Base-by-base conservation (phyloP, 2,797 vertebrate genomes). In the Petrocephalus sullivani region DNA sequence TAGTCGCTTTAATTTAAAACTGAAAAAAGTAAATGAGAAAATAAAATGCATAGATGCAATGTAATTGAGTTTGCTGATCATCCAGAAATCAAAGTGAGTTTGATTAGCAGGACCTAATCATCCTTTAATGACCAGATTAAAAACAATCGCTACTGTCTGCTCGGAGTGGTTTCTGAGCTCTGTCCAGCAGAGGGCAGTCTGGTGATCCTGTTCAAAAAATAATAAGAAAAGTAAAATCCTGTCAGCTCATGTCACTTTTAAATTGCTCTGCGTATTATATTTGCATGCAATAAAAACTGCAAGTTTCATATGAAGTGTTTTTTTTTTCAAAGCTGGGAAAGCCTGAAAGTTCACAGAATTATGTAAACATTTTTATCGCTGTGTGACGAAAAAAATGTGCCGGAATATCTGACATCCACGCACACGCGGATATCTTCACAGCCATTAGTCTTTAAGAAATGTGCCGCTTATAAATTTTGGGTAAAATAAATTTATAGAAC, bases 1-100 rank as follows among this genome's bases (percentile, higher is more conserved):
- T 91, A 92, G 93, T 91, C 46, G 78, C 91, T 93, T 94, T 94
- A 95, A 95, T 95, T 96, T 94, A 92, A 94, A 95, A 94, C 90
- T 91, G 93, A 87, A 92, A 93, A 94, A 92, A 91, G 89, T 95
- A 95, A 28, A 95, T 96, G 94, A 95, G 93, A 94, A 95, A 96
- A 94, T 95, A 92, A 95, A 95, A 95, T 95, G 94, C 92, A 93
- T 91, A 93, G 94, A 95, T 95, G 94, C 93, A 88, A 94, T 95
- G 93, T 94, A 95, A 96, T 94, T 95, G 93, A 94, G 94, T 96
- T 94, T 92, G 93, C 92, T 88, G 93, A 95, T 94, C 94, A 95
- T 95, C 94, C 91, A 92, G 90, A 93, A 95, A 94, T 94, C 91
- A 67, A 88, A 93, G 90, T 85, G 89, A 92, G 91, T 94, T 95